Percentiles rank a stretch among this genome's conserved stretches.
phyloP scores from a whole-genome alignment of 2,888 invertebrate species.

The Carpatolechia fugitivella region DNA sequence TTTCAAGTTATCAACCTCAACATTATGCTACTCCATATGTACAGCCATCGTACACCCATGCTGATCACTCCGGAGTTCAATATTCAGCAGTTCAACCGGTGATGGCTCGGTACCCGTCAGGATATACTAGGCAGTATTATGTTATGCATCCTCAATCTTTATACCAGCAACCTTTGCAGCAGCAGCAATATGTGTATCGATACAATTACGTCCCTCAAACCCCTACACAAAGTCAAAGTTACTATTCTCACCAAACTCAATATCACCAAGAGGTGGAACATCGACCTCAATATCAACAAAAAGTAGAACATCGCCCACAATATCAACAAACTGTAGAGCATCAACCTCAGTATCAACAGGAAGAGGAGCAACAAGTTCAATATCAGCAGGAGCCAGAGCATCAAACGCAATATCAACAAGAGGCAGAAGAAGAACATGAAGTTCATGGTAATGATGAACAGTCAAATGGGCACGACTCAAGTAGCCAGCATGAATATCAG shows the following conservation, averaged over 20 bases:
- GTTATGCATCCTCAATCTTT: conserved; percentile 47
- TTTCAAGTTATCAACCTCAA: conserved; percentile 45
- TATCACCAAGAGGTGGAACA: conserved; percentile 47
- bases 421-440: not conserved
- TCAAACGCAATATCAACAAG: conserved; percentile 1
- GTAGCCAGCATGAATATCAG: conserved; percentile 2
- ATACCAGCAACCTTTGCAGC: conserved; percentile 50
- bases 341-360: conserved; percentile 32
- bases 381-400: conserved; percentile 9
- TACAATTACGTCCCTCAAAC: conserved; percentile 56
- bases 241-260: conserved; percentile 50
- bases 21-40: conserved; percentile 63
- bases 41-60: conserved; percentile 63
- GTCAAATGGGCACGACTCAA: not conserved
- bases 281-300: conserved; percentile 44
- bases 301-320: conserved; percentile 39
- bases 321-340: conserved; percentile 43
- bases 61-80: conserved; percentile 66
- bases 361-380: conserved; percentile 22
- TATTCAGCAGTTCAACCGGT: conserved; percentile 73
- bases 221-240: conserved; percentile 41
- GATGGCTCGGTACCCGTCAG: conserved; percentile 67
- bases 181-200: conserved; percentile 57
- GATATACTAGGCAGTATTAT: conserved; percentile 49
- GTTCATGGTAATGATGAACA: not conserved